Base-by-base conservation (phyloP, 2,797 vertebrate species). In the Anguilla pacifica region DNA sequence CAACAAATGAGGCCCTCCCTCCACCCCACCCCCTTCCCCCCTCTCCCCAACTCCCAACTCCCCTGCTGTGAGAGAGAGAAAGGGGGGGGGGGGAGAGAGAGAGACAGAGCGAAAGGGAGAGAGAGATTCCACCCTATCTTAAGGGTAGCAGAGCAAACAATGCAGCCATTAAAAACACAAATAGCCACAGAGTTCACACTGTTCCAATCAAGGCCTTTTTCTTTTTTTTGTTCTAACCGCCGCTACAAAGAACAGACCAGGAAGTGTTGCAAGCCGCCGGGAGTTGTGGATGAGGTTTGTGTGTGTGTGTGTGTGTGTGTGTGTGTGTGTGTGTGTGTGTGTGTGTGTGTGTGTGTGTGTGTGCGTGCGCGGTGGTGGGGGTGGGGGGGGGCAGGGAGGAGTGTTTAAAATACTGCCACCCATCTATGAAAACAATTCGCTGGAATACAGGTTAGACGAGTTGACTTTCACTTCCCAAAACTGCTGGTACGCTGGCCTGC, bases 391-490 rank as follows among this genome's bases (percentile, higher is more conserved):
- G 31, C 0, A 2, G 13, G 72, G 0, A 6, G 11, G 31, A 2
- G 72, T 11, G 74, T 43, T 81, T 81, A 22, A 25, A 49, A 22
- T 46, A 15, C 43, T 49, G 77, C 17, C 77, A 81, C 77, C 77
- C 15, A 19, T 79, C 39, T 81, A 19, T 25, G 43, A 81, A 81
- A 81, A 81, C 77, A 81, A 10, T 81, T 81, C 43, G 43, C 15
- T n/a, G 43, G 77, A 81, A 46, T 81, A 81, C 77, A 81, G 77
- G 77, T 81, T 81, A 81, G 77, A 81, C 77, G 6, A 49, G 77
- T 49, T 81, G 22, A 81, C 77, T 81, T 49, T 81, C 77, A 81
- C 77, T 81, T 81, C 77, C 43, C 77, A 81, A 81, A 81, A 67
- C 17, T 19, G 3, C 5, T 13, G 1, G 39, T 49, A 81, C 11